Evolutionary conservation across 2,113 vertebrate genomes (phyloP), one percentile per base, ranked within the genome.

Genomic region (Pteruthius melanotis): DNA sequence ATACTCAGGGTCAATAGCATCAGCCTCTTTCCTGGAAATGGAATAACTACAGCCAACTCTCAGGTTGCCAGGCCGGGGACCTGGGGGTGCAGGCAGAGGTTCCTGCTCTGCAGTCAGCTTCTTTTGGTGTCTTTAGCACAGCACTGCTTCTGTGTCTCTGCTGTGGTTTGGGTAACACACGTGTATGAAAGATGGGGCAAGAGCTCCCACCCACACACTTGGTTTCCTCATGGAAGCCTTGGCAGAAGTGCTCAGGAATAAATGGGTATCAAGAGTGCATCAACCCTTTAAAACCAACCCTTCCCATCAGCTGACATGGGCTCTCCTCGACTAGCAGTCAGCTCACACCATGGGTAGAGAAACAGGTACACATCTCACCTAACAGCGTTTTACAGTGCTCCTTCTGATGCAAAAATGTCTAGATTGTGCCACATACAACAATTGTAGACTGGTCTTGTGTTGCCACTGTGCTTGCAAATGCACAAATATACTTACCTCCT

Each of bases 11-110:
- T 97, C 95, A 95, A 95, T 27, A 95, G 66, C 83, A 87, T 68
- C 77, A 70, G 37, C 35, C 83, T 91, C 37, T 91, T 97, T 97
- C 93, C 95, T 93, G 84, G 91, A 97, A 96, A 83, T 86, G 54
- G 63, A 95, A 59, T n/a, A 86, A 77, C 40, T 17, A 35, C 76
- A 91, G 88, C 49, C 85, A 95, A 3, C 31, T 54, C 76, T 50
- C 47, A 52, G 56, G 39, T 26, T 86, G 69, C 90, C 86, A 83
- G 56, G 63, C 45, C 45, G n/a, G 85, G 42, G 68, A 83, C 31
- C 45, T 0, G 0, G 71, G 64, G 82, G 54, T 44, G 76, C 72
- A 89, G 20, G 19, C 52, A 79, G 40, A 81, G 27, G n/a, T 24
- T 49, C 27, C 83, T 30, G 61, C 49, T 68, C 77, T 89, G 74